phyloP scores from a whole-genome alignment of 2,797 vertebrate species.

The Helostoma temminkii region DNA sequence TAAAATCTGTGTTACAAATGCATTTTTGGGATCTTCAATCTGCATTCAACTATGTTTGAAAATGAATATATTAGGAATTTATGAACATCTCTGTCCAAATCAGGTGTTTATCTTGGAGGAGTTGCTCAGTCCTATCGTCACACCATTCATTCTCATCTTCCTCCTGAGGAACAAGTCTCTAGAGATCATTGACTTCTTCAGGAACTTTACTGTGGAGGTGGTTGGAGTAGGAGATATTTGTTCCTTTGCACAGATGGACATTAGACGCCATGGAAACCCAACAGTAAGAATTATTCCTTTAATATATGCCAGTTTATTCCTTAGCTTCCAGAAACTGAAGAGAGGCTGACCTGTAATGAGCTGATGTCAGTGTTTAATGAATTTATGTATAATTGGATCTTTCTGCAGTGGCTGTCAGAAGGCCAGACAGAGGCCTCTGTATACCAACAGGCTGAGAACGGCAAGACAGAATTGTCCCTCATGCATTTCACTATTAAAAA shows the following conservation, averaged over 20 bases:
- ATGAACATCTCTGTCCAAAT: constrained; percentile 16
- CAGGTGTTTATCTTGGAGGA: constrained; percentile 98
- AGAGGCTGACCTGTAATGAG: not conserved
- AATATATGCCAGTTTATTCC: not conserved
- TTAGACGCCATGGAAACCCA: constrained; percentile 97
- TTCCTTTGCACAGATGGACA: constrained; percentile 99
- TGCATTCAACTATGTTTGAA: not conserved
- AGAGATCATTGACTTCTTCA: constrained; percentile 99
- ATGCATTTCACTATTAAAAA: constrained; percentile 99
- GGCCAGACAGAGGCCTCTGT: constrained; percentile 97
- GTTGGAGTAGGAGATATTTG: constrained; percentile 97
- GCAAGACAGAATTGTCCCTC: constrained; percentile 97
- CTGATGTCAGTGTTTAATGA: not conserved
- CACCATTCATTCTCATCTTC: constrained; percentile 96
- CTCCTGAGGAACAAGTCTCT: constrained; percentile 94
- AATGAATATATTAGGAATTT: not conserved
- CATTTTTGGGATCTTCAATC: not conserved
- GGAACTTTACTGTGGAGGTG: constrained; percentile 98
- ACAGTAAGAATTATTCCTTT: constrained; percentile 79
- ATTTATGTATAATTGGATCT: not conserved
- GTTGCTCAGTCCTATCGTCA: constrained; percentile 96
- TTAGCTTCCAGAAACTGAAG: not conserved
- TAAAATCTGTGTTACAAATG: not conserved
- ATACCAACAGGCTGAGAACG: constrained; percentile 98
- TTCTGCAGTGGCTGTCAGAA: constrained; percentile 93